Evolutionary conservation across 2,797 vertebrate species (phyloP), one percentile per base, ranked within the genome.

Genomic region (Monodelphis domestica): DNA sequence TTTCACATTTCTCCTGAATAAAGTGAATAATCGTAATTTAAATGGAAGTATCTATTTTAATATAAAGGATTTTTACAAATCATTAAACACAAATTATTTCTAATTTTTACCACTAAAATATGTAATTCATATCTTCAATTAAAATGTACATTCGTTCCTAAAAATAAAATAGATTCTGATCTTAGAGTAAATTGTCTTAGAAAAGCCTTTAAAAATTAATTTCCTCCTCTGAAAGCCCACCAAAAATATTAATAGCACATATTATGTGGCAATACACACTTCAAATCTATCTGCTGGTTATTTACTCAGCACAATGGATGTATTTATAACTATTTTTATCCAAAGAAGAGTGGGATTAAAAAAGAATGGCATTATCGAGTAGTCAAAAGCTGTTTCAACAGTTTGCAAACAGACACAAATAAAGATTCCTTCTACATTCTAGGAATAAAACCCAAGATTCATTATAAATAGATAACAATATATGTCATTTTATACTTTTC

Each of bases 301-400:
- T 87, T 89, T 93, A 93, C 53, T 88, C 17, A 2, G 52, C 51
- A 88, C 90, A 96, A 96, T 92, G 94, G 92, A 91, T 93, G 96
- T 88, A 96, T 95, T 88, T 95, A 97, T 92, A 94, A 84, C 91
- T 96, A 94, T 93, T 97, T 96, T 96, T 96, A 96, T 93, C 90
- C 88, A 63, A 56, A 96, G 2, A 95, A 91, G 95, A 94, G 89
- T 90, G 90, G 87, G 94, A 94, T 93, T 94, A 92, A 95, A 54
- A 87, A 95, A 96, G 91, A 88, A 84, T 84, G 70, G 95, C 91
- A 94, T 90, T 93, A 90, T 92, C 84, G 96, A 54, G 88, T 63
- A 94, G 91, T 96, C 94, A 96, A 96, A 96, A 95, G 93, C 95
- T 96, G 95, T 96, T 96, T 95, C 88, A 95, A 93, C 33, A 45